A percentile compares a stretch with the other conserved stretches of the same genome.
phyloP scores from a whole-genome alignment of 2,888 invertebrate genomes.

The Leptogaster cylindrica region DNA sequence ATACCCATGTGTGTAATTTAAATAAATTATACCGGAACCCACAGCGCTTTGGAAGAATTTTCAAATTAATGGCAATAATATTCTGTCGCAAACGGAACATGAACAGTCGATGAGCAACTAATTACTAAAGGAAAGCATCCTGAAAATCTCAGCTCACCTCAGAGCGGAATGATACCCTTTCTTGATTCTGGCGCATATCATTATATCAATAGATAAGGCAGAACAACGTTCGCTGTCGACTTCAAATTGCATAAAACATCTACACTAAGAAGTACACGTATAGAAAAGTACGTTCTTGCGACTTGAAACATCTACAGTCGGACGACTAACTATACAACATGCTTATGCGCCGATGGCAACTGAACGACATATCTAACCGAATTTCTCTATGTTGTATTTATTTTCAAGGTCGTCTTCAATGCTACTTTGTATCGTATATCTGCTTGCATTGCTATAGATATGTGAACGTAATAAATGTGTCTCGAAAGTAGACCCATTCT shows the following conservation, averaged over 20 bases:
- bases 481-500: slow-evolving; percentile 29
- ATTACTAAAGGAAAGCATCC: background rate
- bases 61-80: background rate
- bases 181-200: too few species aligned
- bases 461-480: slow-evolving; percentile 40
- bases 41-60: too few species aligned
- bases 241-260: slow-evolving; percentile 31
- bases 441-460: slow-evolving; percentile 16
- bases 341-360: background rate
- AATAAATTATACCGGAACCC: too few species aligned
- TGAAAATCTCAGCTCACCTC: slow-evolving; percentile 9
- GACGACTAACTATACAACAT: slow-evolving; percentile 4
- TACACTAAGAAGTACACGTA: slow-evolving; percentile 24
- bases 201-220: slow-evolving; percentile 35
- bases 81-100: slow-evolving; percentile 6
- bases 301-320: too few species aligned
- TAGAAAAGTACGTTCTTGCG: slow-evolving; percentile 33
- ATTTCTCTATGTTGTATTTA: slow-evolving; percentile 45
- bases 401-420: slow-evolving; percentile 45
- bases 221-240: slow-evolving; percentile 12
- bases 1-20: too few species aligned
- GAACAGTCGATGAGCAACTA: background rate
- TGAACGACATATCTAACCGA: slow-evolving; percentile 36
- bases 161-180: slow-evolving; percentile 4
- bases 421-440: slow-evolving; percentile 42